Conservation (phyloP, 2,797 vertebrate species). For the Anguilla marmorata region DNA sequence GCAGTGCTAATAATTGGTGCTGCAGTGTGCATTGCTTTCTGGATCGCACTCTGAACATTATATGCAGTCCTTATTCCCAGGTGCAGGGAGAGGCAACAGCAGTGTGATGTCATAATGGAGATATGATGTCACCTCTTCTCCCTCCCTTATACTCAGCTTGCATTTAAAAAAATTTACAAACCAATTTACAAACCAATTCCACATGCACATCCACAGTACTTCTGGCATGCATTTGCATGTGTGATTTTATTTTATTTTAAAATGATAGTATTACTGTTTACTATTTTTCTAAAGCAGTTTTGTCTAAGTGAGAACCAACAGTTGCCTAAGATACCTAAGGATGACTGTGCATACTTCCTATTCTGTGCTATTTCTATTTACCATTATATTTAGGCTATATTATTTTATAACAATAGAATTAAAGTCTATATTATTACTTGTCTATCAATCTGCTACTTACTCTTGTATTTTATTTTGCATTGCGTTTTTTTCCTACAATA, state of each 20-base stretch:
- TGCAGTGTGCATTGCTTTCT: slow-evolving; percentile 93
- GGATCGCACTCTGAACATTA: slow-evolving; percentile 93
- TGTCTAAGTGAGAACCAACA: no score
- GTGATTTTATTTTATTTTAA: no score
- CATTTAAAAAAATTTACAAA: background rate
- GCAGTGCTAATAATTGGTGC: slow-evolving; percentile 90
- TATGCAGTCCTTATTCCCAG: slow-evolving; percentile 91
- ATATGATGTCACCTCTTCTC: slow-evolving; percentile 73
- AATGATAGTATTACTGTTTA: no score
- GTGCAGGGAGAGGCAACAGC: slow-evolving; percentile 91
- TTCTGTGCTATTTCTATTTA: no score
- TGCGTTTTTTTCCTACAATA: background rate
- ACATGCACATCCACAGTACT: no score
- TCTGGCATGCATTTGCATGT: no score
- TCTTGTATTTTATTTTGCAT: background rate
- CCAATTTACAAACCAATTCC: background rate
- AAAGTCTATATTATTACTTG: background rate
- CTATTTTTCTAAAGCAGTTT: no score
- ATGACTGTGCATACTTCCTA: no score
- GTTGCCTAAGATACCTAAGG: no score
- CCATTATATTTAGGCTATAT: no score
- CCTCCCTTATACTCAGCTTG: background rate
- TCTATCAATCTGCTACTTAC: background rate
- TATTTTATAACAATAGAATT: no score
- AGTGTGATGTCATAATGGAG: slow-evolving; percentile 96